Base-by-base conservation (phyloP, 1,140 invertebrate genomes). In the Pectinophora gossypiella region DNA sequence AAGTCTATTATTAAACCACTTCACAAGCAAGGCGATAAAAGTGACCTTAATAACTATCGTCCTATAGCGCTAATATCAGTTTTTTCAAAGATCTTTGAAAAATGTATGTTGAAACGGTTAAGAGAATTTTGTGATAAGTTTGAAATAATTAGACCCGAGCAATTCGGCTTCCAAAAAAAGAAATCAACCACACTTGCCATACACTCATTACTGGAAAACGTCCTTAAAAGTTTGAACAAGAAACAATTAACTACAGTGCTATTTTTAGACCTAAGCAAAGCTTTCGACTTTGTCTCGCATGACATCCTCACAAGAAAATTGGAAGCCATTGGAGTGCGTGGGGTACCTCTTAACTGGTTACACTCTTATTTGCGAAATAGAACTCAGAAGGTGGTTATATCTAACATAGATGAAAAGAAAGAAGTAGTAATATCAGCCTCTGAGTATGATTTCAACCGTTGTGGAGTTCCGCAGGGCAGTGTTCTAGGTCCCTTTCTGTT, bases 41-140 rank as follows among this genome's bases (percentile, higher is more conserved):
- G n/a, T 3, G 22, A 7, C 12, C 10, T 22, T 12, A 22, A 22
- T n/a, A 45, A 45, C 19, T 45, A 45, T n/a, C 43, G 43, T 2
- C 43, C 43, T 0, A 45, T 45, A n/a, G 43, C 43, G 4, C 43
- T 45, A 2, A 45, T 45, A 5, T 13, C 43, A 13, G 15, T 45
- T n/a, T 45, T 45, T 45, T 45, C 43, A 0, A 45, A 45, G 22
- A 21, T 45, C 22, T 45, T 45, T 22, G 43, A 45, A 12, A 45
- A 45, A n/a, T n/a, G 19, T 21, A 45, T 45, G n/a, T 45, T n/a
- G 12, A 19, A 45, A 45, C 20, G 27, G n/a, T 3, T 32, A 7
- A n/a, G 9, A 12, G 27, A 32, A 32, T 32, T 12, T 32, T 32
- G 27, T n/a, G n/a, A 32, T 32, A 32, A 32, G n/a, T 32, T 32